Evolutionary conservation across 53 echinoderm and acorn worm genomes (phyloP), one percentile per base, ranked within the genome.

Genomic region (Arbacia lixula): DNA sequence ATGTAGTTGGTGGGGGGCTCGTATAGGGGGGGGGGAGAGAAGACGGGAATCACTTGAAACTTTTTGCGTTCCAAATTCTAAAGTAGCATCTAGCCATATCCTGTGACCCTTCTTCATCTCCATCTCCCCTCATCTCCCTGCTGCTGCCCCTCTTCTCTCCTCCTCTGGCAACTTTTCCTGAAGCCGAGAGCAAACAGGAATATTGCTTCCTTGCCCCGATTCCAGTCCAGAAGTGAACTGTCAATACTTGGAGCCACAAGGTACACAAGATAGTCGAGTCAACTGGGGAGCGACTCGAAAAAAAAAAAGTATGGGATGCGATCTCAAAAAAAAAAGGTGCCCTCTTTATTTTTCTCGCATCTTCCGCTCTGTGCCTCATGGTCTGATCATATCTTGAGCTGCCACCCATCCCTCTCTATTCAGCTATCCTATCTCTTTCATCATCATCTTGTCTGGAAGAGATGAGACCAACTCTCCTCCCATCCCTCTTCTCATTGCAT

Each of bases 121-220:
- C 38, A 66, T 36, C 32, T 20, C 21, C 26, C 56, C 56, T 19
- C 33, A 16, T 12, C n/a, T 63, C 35, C 37, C 36, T 27, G 36
- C 37, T 36, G n/a, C 37, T 37, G 24, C 38, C 66, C n/a, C n/a
- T n/a, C 38, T 21, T n/a, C 66, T 33, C 9, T 37, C 6, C 36
- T n/a, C 17, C 66, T 66, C 38, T 37, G 36, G 66, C 34, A 66
- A 66, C 38, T 66, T 56, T 37, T 66, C 24, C 6, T 66, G 37
- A 66, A 66, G 66, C 66, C 38, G 36, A 20, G 9, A 66, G 66
- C 66, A 66, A 66, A 66, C 66, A 66, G 36, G 66, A 38, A 66
- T 66, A 66, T 66, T 66, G 66, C 66, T 66, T 66, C 66, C 66
- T 66, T 66, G 66, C 66, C 66, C 66, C 66, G 38, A 66, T 66